Evolutionary conservation across 2,888 invertebrate genomes (phyloP).

Genomic region (Odontocolon sp.): DNA sequence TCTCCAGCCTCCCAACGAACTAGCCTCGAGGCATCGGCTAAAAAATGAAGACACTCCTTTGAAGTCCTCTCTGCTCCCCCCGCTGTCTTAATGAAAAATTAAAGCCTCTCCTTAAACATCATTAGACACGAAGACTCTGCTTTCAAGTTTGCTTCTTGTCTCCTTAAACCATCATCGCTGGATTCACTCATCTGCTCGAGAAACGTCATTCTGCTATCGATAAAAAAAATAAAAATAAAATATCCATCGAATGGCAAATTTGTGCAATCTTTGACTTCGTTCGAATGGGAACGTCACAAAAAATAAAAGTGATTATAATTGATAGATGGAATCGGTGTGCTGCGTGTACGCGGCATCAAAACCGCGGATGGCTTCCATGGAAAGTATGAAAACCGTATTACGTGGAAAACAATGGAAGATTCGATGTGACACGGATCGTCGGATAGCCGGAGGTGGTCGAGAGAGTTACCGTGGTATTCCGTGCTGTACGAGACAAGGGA

Average conservation of each 20-base stretch:
- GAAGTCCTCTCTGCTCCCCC: slow-evolving; percentile 71
- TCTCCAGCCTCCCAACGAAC: slow-evolving; percentile 64
- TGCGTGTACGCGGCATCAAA: slow-evolving; percentile 33
- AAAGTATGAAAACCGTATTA: slow-evolving; percentile 67
- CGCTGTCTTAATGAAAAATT: slow-evolving; percentile 80
- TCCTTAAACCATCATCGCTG: slow-evolving; percentile 12
- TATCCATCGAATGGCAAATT: neutral
- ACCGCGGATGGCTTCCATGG: slow-evolving; percentile 22
- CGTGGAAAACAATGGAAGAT: slow-evolving; percentile 74
- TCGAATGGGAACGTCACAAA: slow-evolving; percentile 13
- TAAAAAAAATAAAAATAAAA: neutral
- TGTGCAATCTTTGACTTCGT: slow-evolving; percentile 19
- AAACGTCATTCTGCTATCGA: slow-evolving; percentile 6
- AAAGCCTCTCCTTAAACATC: slow-evolving; percentile 80
- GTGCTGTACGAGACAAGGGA: slow-evolving; percentile 43
- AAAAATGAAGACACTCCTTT: slow-evolving; percentile 79
- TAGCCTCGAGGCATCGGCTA: slow-evolving; percentile 76
- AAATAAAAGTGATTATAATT: slow-evolving; percentile 24
- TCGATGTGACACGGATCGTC: slow-evolving; percentile 69
- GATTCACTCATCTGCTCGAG: neutral
- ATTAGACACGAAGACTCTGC: slow-evolving; percentile 77
- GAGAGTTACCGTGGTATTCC: slow-evolving; percentile 26
- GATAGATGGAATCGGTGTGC: slow-evolving; percentile 37
- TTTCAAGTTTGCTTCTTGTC: slow-evolving; percentile 69
- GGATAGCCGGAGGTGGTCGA: slow-evolving; percentile 63